Conservation (phyloP, 2,113 vertebrate genomes). For the Phylloscopus trochiloides region DNA sequence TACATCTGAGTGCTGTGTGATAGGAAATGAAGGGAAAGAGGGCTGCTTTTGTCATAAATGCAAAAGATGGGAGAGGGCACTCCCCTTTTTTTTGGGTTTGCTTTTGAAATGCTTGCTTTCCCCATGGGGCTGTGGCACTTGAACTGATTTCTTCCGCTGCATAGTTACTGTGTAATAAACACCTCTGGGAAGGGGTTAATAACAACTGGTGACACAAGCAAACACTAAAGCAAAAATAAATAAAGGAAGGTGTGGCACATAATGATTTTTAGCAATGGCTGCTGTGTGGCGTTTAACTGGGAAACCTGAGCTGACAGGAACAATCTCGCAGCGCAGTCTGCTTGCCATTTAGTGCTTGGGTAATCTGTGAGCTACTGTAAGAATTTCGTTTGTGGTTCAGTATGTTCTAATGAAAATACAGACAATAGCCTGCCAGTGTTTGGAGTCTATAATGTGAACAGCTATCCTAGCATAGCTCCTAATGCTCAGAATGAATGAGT, state of each 20-base stretch:
- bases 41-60: neutral
- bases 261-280: constrained; percentile 43
- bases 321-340: neutral
- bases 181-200: neutral
- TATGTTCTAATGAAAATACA: constrained; percentile 40
- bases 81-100: neutral
- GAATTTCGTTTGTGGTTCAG: constrained; percentile 57
- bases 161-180: neutral
- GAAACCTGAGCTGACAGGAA: constrained; percentile 12
- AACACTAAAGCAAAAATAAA: neutral
- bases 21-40: neutral
- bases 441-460: neutral
- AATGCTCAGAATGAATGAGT: neutral
- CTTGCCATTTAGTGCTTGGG: constrained; percentile 26
- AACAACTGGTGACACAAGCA: neutral
- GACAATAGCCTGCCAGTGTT: neutral
- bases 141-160: neutral
- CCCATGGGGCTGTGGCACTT: accelerated
- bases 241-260: neutral
- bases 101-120: neutral
- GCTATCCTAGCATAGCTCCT: neutral
- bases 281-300: neutral
- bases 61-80: neutral
- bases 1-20: neutral
- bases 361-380: constrained; percentile 50